A percentile compares a stretch with the other conserved stretches of the same genome.
These are phyloP conservation scores for Gymnosoma rotundatum DNA, from an alignment of 2,888 invertebrate genomes.

Conservation along the genomic window DNA sequence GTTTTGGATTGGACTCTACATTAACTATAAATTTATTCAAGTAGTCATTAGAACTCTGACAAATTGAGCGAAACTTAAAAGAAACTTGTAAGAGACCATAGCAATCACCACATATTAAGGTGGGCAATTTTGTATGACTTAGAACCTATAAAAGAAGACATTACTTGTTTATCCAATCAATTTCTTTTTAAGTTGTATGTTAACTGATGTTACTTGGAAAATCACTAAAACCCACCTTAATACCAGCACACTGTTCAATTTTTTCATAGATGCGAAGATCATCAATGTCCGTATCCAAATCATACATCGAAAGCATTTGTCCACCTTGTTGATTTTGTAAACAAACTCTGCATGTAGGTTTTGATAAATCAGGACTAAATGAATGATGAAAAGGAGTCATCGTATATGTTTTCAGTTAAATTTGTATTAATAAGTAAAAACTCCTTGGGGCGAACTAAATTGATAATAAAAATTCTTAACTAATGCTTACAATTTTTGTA, in stretches of 20 bases:
- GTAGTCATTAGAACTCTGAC: constrained; percentile 80
- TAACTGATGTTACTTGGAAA: not conserved
- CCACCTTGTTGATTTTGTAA: constrained; percentile 74
- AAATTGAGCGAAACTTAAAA: constrained; percentile 80
- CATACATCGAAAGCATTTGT: constrained; percentile 77
- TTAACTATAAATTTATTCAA: constrained; percentile 75
- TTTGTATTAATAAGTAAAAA: not conserved
- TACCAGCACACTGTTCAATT: constrained; percentile 78
- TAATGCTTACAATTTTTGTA: no score
- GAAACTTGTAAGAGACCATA: constrained; percentile 77
- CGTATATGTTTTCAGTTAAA: not conserved
- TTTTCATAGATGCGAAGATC: constrained; percentile 70
- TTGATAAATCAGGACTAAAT: constrained; percentile 31
- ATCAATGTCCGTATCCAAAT: constrained; percentile 44
- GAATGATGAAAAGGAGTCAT: not conserved
- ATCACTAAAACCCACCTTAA: constrained; percentile 73
- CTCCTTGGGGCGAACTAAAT: not conserved
- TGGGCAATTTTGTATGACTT: constrained; percentile 76
- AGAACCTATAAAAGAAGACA: constrained; percentile 73
- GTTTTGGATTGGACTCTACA: not conserved
- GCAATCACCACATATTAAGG: constrained; percentile 76
- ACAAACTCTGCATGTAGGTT: constrained; percentile 76
- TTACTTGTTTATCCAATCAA: not conserved
- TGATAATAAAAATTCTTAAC: no score
- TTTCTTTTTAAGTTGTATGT: not conserved